Evolutionary conservation across 2,113 vertebrate species (phyloP), one percentile per base, ranked within the genome.

Genomic region (Sula dactylatra): DNA sequence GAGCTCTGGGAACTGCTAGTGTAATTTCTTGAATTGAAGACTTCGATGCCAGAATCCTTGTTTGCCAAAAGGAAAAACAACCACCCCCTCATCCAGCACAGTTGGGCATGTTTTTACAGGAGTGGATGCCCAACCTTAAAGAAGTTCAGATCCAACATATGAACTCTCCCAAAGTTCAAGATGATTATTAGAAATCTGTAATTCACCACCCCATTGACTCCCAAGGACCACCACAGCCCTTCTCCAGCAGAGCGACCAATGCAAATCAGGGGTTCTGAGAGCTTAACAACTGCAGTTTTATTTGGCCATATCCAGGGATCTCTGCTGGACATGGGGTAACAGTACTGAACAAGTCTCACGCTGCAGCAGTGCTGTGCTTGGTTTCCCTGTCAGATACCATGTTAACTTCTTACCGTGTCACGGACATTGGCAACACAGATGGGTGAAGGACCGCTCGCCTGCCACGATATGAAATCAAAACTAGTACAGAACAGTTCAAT

Each of bases 11-110:
- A 94, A 93, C 79, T 88, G 67, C 36, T 54, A 56, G 52, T n/a
- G 11, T 49, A 93, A 90, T 83, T 90, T 72, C 64, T 83, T 71
- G 82, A 93, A 92, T 80, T 88, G 90, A 65, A 91, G 80, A 32
- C 34, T 11, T 73, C 1, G 3, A 24, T 66, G 64, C 72, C 67
- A 88, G 83, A 95, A 86, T 54, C 45, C 36, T 76, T 34, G 32
- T 42, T 78, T 88, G 91, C 76, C 91, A 86, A 92, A 93, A 77
- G 79, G 76, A 88, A 94, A 61, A 93, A 49, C 26, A 90, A 77
- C 82, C 4, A 49, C 25, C 64, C 32, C 49, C 49, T 78, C 42
- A 34, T 47, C 54, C 91, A 77, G 62, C 36, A 82, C 71, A 92
- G 49, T 9, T 44, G 86, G 74, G 79, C 90, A 77, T 71, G 93